Percentiles rank a stretch among this genome's conserved stretches.
phyloP scores from a whole-genome alignment of 1,140 invertebrate genomes.

The Scaptodrosophila lebanonensis region DNA sequence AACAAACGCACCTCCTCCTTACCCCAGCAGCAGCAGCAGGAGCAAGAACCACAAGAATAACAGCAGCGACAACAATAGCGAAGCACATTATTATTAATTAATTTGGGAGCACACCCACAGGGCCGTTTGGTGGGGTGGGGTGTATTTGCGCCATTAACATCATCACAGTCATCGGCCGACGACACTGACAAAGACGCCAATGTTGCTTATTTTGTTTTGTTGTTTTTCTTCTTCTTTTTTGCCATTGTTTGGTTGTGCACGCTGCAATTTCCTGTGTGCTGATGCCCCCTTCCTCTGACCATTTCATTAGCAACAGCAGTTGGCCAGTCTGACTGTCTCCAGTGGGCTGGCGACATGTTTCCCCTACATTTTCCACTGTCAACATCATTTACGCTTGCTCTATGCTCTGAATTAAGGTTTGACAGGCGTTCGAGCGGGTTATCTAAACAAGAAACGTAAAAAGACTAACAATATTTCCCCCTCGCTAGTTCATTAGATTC shows the following conservation, averaged over 20 bases:
- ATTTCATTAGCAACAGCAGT: conserved; percentile 54
- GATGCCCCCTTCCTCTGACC: background rate
- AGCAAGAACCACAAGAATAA: background rate
- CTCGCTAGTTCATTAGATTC: too few relatives aligned
- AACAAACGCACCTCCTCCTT: too few relatives aligned
- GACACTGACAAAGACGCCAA: too few relatives aligned
- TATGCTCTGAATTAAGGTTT: conserved; percentile 18
- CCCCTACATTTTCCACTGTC: conserved; percentile 10
- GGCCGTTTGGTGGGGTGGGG: background rate
- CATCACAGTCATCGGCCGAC: conserved; percentile 34
- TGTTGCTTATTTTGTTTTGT: too few relatives aligned
- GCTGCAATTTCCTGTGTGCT: conserved; percentile 36
- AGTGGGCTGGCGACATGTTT: conserved; percentile 38
- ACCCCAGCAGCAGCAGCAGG: too few relatives aligned
- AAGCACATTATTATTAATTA: conserved; percentile 71
- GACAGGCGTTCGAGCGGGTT: too few relatives aligned
- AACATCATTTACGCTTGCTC: conserved; percentile 45
- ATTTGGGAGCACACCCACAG: conserved; percentile 49
- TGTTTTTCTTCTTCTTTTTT: conserved; percentile 28
- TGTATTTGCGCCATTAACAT: conserved; percentile 12
- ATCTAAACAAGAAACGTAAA: too few relatives aligned
- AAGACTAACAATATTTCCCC: too few relatives aligned
- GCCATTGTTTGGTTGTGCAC: conserved; percentile 23
- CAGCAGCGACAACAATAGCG: background rate
- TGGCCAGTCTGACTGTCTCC: conserved; percentile 55